Evolutionary conservation across 1,140 invertebrate genomes (phyloP), one percentile per base, ranked within the genome.

Genomic region (Drosophila dunni): DNA sequence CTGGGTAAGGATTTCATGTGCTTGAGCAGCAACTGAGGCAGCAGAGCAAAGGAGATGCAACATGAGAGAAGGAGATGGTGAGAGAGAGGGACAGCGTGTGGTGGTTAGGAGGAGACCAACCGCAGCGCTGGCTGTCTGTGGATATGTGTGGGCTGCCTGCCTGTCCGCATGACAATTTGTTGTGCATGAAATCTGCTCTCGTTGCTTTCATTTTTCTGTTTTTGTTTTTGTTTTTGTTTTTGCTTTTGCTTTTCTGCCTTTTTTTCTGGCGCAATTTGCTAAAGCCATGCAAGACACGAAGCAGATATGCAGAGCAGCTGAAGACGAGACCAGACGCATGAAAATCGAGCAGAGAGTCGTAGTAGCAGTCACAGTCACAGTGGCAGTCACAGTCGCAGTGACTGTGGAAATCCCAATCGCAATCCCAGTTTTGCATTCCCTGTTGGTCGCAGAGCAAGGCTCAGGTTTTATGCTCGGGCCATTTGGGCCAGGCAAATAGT

Each of bases 161-260:
- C 83, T 88, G 83, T 88, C 83, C 84, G 79, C 83, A 88, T 88
- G 83, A 88, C 83, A 88, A 88, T 88, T 88, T 88, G 83, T 88
- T 86, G 82, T 86, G 79, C 83, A 82, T 86, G 83, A 86, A 86
- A 86, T 86, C 82, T 83, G 70, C 79, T 71, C 70, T 67, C 70
- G 54, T 58, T 42, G 54, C 45, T 64, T 53, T 56, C 20, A 15
- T 29, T 29, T 29, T 29, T 20, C 36, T 69, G 46, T 9, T 85
- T 46, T 67, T 78, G 75, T 72, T 74, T 88, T 83, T 77, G 89
- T 84, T 88, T 89, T 88, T 89, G 46, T 9, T 85, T 46, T 67
- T 78, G 75, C 68, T 74, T 88, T 83, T 77, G 89, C 80, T 88
- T 89, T 88, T 89, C n/a, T n/a, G n/a, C n/a, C n/a, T n/a, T n/a